Percentiles rank a stretch among this genome's conserved stretches.
Conservation (phyloP, 2,888 invertebrate species). For the Trissolcus japonicus region DNA sequence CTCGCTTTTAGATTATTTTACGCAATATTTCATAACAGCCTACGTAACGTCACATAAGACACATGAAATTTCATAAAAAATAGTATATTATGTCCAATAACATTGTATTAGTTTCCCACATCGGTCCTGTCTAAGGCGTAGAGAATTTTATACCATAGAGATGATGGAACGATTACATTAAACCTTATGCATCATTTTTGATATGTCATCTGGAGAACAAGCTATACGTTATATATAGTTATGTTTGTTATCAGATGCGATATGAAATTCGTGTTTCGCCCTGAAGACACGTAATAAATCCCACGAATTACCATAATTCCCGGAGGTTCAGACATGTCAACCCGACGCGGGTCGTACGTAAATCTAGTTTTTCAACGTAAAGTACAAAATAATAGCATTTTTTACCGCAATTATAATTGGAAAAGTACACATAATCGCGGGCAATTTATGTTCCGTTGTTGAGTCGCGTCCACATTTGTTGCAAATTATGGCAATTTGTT, state of each 20-base stretch:
- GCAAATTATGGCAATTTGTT: slow-evolving; percentile 42
- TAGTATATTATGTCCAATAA: slow-evolving; percentile 12
- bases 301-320: slow-evolving; percentile 22
- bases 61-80: slow-evolving; percentile 27
- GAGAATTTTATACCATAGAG: no score
- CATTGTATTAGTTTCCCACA: slow-evolving; percentile 19
- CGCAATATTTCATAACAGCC: slow-evolving; percentile 22
- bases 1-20: slow-evolving; percentile 14
- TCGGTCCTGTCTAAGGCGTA: slow-evolving; percentile 1
- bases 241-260: no score
- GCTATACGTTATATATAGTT: not conserved
- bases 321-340: slow-evolving; percentile 20
- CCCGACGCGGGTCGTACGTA: slow-evolving; percentile 12
- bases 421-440: slow-evolving; percentile 37
- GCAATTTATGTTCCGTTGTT: slow-evolving; percentile 34
- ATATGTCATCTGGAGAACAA: not conserved
- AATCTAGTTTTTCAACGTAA: slow-evolving; percentile 29
- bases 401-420: slow-evolving; percentile 30
- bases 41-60: slow-evolving; percentile 24
- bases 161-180: not conserved
- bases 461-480: slow-evolving; percentile 25
- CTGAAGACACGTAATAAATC: not conserved
- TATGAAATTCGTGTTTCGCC: slow-evolving; percentile 1
- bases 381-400: slow-evolving; percentile 24
- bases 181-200: not conserved